A percentile compares a stretch with the other conserved stretches of the same genome.
Conservation (phyloP, 2,113 vertebrate genomes). For the Podiceps cristatus region DNA sequence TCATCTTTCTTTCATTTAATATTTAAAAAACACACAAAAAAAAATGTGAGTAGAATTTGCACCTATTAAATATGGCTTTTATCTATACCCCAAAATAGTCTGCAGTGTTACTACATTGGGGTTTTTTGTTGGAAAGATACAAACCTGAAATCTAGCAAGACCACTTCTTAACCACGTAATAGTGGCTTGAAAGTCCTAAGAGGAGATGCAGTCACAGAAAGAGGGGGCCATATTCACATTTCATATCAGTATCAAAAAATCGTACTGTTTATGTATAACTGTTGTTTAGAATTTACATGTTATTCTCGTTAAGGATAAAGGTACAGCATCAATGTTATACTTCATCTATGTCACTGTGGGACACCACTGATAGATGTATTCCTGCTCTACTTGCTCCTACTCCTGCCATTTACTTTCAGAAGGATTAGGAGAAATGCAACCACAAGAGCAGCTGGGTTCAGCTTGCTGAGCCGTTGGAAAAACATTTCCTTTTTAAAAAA, state of each 20-base stretch:
- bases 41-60: not conserved
- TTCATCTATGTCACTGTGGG: not conserved
- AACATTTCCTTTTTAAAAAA: not conserved
- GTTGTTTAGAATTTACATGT: not conserved
- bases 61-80: not conserved
- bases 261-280: not conserved
- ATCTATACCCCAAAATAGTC: not conserved
- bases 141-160: not conserved
- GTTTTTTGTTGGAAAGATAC: not conserved
- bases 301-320: not conserved
- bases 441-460: not conserved
- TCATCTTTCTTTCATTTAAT: constrained; percentile 10
- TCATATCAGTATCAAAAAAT: not conserved
- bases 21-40: not conserved
- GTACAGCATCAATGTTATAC: not conserved
- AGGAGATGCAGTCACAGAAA: accelerated
- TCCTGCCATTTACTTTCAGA: not conserved
- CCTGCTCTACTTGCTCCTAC: not conserved
- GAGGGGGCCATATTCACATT: not conserved
- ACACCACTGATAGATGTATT: not conserved
- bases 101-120: not conserved
- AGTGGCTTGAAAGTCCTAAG: not conserved
- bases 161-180: not conserved
- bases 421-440: not conserved
- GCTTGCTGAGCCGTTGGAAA: not conserved